A percentile compares a stretch with the other conserved stretches of the same genome.
phyloP scores from a whole-genome alignment of 2,797 vertebrate genomes.

The Kryptopterus vitreolus region DNA sequence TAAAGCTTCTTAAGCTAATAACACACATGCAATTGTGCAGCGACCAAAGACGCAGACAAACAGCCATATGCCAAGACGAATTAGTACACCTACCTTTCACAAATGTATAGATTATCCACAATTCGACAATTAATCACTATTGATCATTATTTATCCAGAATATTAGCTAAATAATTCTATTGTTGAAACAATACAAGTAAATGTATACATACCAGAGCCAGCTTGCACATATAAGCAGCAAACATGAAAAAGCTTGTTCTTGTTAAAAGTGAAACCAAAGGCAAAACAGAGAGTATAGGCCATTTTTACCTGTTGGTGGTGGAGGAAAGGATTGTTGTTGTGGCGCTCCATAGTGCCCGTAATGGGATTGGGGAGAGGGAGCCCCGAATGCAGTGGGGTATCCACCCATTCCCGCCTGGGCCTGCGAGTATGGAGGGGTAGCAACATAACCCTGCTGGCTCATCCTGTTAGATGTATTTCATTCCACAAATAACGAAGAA shows the following conservation, averaged over 20 bases:
- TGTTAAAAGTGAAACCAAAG: background rate
- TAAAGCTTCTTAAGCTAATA: background rate
- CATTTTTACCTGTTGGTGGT: constrained; percentile 76
- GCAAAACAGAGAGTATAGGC: background rate
- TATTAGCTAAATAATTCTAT: too few relatives aligned
- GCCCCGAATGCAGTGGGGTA: constrained; percentile 80
- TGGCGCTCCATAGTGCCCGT: constrained; percentile 82
- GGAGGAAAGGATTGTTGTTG: constrained; percentile 70
- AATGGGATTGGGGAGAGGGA: constrained; percentile 74
- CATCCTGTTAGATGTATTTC: constrained; percentile 74
- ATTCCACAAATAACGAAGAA: constrained; percentile 65
- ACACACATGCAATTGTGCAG: background rate
- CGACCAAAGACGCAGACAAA: background rate
- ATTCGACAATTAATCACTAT: background rate
- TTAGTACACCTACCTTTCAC: background rate
- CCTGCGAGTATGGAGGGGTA: constrained; percentile 88
- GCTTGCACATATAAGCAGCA: background rate
- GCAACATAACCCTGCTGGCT: constrained; percentile 95
- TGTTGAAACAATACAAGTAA: too few relatives aligned
- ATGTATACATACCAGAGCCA: background rate
- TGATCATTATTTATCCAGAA: too few relatives aligned
- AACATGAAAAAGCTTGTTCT: constrained; percentile 29
- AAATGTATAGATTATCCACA: background rate
- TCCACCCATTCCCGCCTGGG: constrained; percentile 85
- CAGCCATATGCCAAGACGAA: background rate